A percentile compares a stretch with the other conserved stretches of the same genome.
Evolutionary conservation across 2,888 invertebrate genomes (phyloP).

Genomic region (Embidobia sp.): DNA sequence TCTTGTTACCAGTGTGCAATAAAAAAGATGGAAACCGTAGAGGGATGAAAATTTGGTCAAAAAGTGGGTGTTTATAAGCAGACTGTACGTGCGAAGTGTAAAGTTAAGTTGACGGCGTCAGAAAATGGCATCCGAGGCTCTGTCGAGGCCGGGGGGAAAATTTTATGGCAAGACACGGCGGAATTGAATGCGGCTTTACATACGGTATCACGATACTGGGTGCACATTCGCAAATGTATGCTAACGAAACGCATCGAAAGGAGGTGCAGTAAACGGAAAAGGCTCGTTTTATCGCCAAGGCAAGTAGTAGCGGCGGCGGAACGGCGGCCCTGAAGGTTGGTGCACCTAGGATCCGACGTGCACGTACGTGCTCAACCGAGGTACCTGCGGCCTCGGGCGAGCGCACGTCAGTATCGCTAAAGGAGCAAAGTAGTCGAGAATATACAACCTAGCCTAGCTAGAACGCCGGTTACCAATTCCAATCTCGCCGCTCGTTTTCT

Average conservation of each 20-base stretch:
- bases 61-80: too few species aligned
- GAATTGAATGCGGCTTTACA: slow-evolving; percentile 44
- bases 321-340: slow-evolving; percentile 71
- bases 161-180: slow-evolving; percentile 16
- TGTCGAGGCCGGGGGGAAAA: slow-evolving; percentile 13
- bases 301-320: slow-evolving; percentile 56
- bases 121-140: slow-evolving; percentile 8
- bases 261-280: slow-evolving; percentile 66
- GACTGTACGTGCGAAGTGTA: neutral
- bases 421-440: slow-evolving; percentile 66
- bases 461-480: slow-evolving; percentile 79
- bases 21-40: too few species aligned
- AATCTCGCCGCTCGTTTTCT: slow-evolving; percentile 73
- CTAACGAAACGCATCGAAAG: slow-evolving; percentile 65
- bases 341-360: slow-evolving; percentile 71
- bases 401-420: slow-evolving; percentile 69
- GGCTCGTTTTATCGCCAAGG: slow-evolving; percentile 55
- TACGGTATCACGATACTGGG: slow-evolving; percentile 45
- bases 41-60: too few species aligned
- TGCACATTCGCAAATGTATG: slow-evolving; percentile 67
- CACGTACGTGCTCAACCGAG: slow-evolving; percentile 66
- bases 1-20: too few species aligned
- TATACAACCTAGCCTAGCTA: slow-evolving; percentile 69
- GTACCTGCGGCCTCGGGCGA: slow-evolving; percentile 75
- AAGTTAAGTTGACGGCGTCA: too few species aligned